phyloP scores from a whole-genome alignment of 2,113 vertebrate genomes.

The Tragelaphus strepsiceros region DNA sequence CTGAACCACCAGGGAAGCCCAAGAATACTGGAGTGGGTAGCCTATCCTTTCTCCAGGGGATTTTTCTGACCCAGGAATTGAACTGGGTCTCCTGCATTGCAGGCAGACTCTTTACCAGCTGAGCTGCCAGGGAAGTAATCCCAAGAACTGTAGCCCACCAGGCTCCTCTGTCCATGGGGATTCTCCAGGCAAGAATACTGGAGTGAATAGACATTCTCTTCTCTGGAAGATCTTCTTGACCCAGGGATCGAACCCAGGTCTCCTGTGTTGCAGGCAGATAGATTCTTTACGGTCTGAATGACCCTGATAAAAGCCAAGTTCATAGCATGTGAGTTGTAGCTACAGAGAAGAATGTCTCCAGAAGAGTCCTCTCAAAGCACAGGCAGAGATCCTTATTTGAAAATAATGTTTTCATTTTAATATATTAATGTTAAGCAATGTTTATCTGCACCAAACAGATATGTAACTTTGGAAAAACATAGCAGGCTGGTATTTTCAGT shows the following conservation, averaged over 20 bases:
- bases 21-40: background rate
- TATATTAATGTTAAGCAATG: background rate
- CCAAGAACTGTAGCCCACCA: background rate
- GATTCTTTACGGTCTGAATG: background rate
- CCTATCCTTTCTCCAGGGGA: background rate
- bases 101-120: background rate
- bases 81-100: background rate
- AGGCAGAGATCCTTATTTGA: background rate
- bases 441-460: background rate
- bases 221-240: background rate
- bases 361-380: background rate
- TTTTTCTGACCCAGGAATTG: background rate
- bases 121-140: background rate
- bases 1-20: background rate
- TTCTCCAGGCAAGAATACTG: background rate
- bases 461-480: background rate
- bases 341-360: background rate
- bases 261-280: background rate
- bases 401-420: slow-evolving; percentile 5
- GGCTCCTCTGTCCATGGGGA: background rate
- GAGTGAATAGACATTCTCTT: background rate
- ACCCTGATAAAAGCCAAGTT: background rate
- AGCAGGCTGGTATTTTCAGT: background rate
- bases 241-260: background rate
- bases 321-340: background rate